phyloP scores from a whole-genome alignment of 2,888 invertebrate genomes.

The Cloeon dipterum region DNA sequence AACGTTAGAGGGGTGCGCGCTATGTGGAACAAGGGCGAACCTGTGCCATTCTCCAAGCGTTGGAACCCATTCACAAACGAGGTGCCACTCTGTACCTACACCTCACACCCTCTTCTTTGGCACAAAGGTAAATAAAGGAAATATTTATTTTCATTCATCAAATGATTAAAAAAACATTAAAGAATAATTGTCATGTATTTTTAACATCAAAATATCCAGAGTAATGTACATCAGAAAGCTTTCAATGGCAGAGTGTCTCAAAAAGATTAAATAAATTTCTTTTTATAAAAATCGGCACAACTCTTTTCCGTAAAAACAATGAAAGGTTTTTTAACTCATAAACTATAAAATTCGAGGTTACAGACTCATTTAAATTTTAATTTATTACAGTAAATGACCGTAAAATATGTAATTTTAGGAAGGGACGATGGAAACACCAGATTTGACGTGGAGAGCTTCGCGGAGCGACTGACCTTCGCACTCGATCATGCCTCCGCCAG shows the following conservation, averaged over 20 bases:
- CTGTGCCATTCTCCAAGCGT: conserved; percentile 37
- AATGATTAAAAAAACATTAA: too few relatives aligned
- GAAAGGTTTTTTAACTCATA: too few relatives aligned
- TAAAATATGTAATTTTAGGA: too few relatives aligned
- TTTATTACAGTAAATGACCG: too few relatives aligned
- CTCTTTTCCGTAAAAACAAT: too few relatives aligned
- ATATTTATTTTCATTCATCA: not conserved
- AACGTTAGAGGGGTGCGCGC: conserved; percentile 50
- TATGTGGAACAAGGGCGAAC: conserved; percentile 53
- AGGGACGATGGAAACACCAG: not conserved
- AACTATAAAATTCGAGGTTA: too few relatives aligned
- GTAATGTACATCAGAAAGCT: too few relatives aligned
- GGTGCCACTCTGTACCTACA: conserved; percentile 54
- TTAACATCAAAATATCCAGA: too few relatives aligned
- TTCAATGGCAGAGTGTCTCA: too few relatives aligned
- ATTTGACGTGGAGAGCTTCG: conserved; percentile 32
- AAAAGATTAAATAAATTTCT: not conserved
- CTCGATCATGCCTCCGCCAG: conserved; percentile 21
- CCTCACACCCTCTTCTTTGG: conserved; percentile 57
- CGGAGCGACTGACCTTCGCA: conserved; percentile 28
- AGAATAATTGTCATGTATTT: too few relatives aligned
- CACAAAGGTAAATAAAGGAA: conserved; percentile 43
- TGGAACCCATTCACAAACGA: conserved; percentile 71
- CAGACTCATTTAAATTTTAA: too few relatives aligned
- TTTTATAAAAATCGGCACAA: not conserved